Percentiles rank a stretch among this genome's conserved stretches.
phyloP scores from a whole-genome alignment of 2,113 vertebrate species.

The Epinephelus lanceolatus region DNA sequence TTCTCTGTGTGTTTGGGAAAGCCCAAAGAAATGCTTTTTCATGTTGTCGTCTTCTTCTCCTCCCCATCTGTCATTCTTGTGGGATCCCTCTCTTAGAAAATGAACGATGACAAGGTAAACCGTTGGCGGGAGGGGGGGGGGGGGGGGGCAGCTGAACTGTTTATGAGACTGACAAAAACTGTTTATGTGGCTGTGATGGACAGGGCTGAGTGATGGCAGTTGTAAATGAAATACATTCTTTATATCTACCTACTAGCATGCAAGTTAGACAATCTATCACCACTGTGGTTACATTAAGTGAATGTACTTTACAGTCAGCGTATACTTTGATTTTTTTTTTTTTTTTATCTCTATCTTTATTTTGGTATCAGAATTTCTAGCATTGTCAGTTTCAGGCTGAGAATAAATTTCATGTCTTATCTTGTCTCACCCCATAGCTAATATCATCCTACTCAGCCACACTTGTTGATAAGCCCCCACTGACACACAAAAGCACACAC shows the following conservation, averaged over 20 bases:
- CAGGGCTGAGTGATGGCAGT: conserved; percentile 54
- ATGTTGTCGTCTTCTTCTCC: conserved; percentile 70
- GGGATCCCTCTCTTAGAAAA: conserved; percentile 72
- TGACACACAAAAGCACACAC: conserved; percentile 41
- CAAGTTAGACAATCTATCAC: conserved; percentile 27
- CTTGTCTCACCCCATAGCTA: conserved; percentile 64
- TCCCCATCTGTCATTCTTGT: conserved; percentile 70
- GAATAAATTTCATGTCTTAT: conserved; percentile 2
- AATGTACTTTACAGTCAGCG: not conserved
- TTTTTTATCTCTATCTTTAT: not conserved
- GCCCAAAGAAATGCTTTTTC: conserved; percentile 68
- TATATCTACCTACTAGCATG: conserved; percentile 46
- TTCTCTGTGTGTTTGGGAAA: conserved; percentile 62
- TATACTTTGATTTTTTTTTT: not conserved
- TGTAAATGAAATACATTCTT: conserved; percentile 60
- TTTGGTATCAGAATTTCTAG: not conserved
- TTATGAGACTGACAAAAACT: conserved; percentile 72
- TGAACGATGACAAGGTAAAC: conserved; percentile 76
- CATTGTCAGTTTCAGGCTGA: conserved; percentile 18
- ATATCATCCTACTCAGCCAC: conserved; percentile 81
- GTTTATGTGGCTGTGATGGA: conserved; percentile 72
- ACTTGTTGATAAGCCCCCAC: conserved; percentile 85
- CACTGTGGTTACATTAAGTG: conserved; percentile 25
- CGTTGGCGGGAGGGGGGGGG: conserved; percentile 5
- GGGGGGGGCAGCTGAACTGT: conserved; percentile 65